These are phyloP conservation scores for Brienomyrus longianalis DNA, from an alignment of 2,113 vertebrate genomes.

Conservation along the genomic window DNA sequence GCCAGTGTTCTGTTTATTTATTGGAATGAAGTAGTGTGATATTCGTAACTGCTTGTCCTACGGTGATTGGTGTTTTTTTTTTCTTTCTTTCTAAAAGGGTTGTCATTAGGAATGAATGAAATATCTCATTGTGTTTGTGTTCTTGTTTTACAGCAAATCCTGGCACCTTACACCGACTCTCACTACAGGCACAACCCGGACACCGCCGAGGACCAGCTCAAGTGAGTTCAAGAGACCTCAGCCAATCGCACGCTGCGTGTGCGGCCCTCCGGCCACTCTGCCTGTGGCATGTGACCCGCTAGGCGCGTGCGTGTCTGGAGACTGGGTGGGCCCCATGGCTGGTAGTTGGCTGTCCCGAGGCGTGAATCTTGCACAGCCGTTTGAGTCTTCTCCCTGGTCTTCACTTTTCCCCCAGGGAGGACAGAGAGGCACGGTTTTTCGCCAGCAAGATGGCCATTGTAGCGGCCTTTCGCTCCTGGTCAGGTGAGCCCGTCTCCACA, in stretches of 20 bases:
- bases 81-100: neutral
- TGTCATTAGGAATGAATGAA: neutral
- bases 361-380: neutral
- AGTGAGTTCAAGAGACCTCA: constrained; percentile 68
- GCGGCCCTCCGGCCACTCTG: neutral
- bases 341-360: neutral
- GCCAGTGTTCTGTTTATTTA: neutral
- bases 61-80: neutral
- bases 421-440: constrained; percentile 88
- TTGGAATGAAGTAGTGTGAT: neutral
- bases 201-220: constrained; percentile 89
- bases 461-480: constrained; percentile 95
- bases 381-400: neutral
- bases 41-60: neutral
- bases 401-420: constrained; percentile 66
- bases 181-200: constrained; percentile 98
- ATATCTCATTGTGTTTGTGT: neutral
- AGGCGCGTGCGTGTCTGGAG: neutral
- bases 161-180: constrained; percentile 97
- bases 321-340: neutral
- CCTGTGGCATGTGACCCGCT: constrained; percentile 21
- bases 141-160: constrained; percentile 77
- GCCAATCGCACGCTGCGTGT: neutral
- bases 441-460: constrained; percentile 97
- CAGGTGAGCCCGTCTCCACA: constrained; percentile 63